phyloP scores from a whole-genome alignment of 2,113 vertebrate species.

The Tragelaphus strepsiceros region DNA sequence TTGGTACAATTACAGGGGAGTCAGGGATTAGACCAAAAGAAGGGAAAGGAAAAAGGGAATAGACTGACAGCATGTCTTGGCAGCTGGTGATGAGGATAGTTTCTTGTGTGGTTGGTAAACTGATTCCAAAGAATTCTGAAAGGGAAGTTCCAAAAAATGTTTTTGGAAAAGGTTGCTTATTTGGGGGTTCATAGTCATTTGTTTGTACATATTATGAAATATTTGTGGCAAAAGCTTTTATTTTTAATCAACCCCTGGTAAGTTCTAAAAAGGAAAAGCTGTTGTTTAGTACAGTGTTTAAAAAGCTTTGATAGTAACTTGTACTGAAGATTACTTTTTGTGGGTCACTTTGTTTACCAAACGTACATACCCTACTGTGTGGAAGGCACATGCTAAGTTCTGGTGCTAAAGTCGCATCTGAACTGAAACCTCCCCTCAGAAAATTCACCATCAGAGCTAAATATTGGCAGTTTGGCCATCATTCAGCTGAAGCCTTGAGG shows the following conservation, averaged over 20 bases:
- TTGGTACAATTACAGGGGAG: neutral
- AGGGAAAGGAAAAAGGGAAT: neutral
- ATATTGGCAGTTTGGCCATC: neutral
- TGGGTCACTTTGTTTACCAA: neutral
- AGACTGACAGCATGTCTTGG: neutral
- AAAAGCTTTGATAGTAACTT: constrained; percentile 16
- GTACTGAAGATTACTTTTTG: neutral
- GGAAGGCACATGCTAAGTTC: neutral
- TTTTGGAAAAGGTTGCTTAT: constrained; percentile 5
- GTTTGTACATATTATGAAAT: neutral
- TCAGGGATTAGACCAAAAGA: neutral
- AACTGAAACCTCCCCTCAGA: neutral
- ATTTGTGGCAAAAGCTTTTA: neutral
- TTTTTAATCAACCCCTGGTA: neutral
- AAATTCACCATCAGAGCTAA: neutral
- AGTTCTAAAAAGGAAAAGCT: neutral
- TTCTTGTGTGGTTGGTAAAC: neutral
- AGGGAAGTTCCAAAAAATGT: neutral
- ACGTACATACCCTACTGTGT: neutral
- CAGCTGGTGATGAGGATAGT: neutral
- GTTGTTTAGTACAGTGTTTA: neutral
- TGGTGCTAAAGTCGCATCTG: neutral
- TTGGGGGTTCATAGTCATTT: neutral
- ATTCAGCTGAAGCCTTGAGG: neutral
- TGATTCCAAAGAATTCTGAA: neutral